A percentile compares a stretch with the other conserved stretches of the same genome.
Conservation (phyloP, 2,888 invertebrate species). For the Ceriagrion tenellum region DNA sequence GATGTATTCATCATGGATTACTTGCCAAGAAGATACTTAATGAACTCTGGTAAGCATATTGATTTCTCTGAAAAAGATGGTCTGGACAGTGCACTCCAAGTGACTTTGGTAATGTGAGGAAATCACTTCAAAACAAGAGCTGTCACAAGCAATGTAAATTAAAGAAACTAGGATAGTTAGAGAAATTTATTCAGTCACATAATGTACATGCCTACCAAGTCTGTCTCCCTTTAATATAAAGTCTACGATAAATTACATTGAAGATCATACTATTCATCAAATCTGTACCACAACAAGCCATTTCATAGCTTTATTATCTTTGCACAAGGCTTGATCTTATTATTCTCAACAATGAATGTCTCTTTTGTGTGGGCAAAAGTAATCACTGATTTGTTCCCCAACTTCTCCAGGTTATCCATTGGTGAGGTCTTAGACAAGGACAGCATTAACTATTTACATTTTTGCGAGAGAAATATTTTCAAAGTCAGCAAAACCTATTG, state of each 20-base stretch:
- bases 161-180: not conserved
- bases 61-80: too few relatives aligned
- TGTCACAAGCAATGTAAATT: too few relatives aligned
- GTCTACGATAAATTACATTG: not conserved
- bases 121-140: too few relatives aligned
- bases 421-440: not conserved
- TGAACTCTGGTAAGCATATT: too few relatives aligned
- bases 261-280: not conserved
- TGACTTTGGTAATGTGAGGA: too few relatives aligned
- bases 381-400: not conserved
- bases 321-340: not conserved
- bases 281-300: constrained; percentile 1
- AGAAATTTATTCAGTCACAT: not conserved
- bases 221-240: not conserved
- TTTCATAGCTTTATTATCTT: not conserved
- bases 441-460: not conserved
- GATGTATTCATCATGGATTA: too few relatives aligned
- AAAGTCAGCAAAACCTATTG: not conserved
- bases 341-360: not conserved
- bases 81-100: too few relatives aligned
- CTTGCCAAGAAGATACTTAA: too few relatives aligned
- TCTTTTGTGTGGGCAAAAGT: not conserved
- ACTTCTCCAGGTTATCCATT: not conserved
- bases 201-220: not conserved
- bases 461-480: not conserved